Base-by-base conservation (phyloP, 2,888 invertebrate genomes). In the Melipona bicolor region DNA sequence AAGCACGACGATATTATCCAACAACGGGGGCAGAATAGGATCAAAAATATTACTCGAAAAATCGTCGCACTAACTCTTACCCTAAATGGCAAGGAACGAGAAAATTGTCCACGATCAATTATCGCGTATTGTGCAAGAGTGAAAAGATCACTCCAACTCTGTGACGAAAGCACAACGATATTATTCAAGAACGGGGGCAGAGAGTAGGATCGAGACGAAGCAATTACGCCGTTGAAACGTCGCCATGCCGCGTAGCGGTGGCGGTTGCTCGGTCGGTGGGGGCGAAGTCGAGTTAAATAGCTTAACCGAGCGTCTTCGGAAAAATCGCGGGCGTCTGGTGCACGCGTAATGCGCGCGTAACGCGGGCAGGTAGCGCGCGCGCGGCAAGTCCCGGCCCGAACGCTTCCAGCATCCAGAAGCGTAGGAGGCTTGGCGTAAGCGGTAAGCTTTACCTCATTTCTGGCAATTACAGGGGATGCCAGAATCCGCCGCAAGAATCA, bases 401-500 rank as follows among this genome's bases (percentile, higher is more conserved):
- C 88, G 86, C 73, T 81, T 76, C 77, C 83, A 81, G 86, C 80
- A 88, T 84, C 85, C 85, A 85, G 87, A 81, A 88, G 90, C 90
- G 88, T 89, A 91, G 91, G 87, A 91, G 89, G 91, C 87, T 91
- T 81, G 89, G 87, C 91, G 90, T 88, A 88, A 91, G 92, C 91
- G 90, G 91, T 90, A 91, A 93, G 93, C 93, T 94, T 93, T 91
- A 93, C 92, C 93, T 94, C 93, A 93, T 94, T 94, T 93, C 92
- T 90, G 92, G 92, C 94, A 94, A 94, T 94, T 94, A 94, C 93
- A 92, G 91, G 91, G 91, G 92, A 92, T 92, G 92, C 92, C 92
- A 93, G 92, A 93, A 94, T 93, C 92, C 94, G 91, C 94, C 94
- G 91, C 94, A 93, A 93, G 93, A 93, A 94, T 94, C 93, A 94